Conservation (phyloP, 2,797 vertebrate genomes). For the Falco cherrug region DNA sequence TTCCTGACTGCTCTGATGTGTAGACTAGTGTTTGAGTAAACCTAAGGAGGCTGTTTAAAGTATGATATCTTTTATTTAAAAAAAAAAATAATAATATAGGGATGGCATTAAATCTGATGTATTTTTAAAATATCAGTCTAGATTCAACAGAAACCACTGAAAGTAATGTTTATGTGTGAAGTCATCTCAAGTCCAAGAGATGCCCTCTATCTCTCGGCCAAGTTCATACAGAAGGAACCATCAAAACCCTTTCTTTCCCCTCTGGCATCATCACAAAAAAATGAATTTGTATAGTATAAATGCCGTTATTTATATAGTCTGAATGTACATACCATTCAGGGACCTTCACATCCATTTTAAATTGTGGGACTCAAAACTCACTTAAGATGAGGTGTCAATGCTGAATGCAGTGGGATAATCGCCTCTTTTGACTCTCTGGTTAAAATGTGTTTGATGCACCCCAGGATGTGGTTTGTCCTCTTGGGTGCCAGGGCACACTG, state of each 20-base stretch:
- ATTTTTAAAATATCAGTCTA: neutral
- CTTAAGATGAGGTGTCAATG: neutral
- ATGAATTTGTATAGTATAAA: neutral
- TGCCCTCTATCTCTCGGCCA: rapidly evolving
- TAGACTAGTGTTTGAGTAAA: neutral
- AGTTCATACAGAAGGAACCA: neutral
- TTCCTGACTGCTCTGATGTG: neutral
- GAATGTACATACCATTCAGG: neutral
- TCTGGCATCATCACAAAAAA: neutral
- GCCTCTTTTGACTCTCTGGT: neutral
- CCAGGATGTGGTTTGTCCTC: neutral
- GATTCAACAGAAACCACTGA: neutral
- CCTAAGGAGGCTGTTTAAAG: neutral
- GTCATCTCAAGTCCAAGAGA: neutral
- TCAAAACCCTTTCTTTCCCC: neutral
- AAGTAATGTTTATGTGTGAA: neutral
- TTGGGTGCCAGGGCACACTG: neutral
- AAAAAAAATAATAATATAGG: neutral
- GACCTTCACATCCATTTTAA: neutral
- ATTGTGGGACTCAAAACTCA: no score
- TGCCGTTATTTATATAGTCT: neutral
- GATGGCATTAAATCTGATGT: neutral
- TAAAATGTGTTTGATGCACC: no score
- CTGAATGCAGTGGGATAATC: neutral
- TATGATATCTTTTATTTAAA: neutral